Evolutionary conservation across 2,888 invertebrate species (phyloP), one percentile per base, ranked within the genome.

Genomic region (Spodoptera littoralis): DNA sequence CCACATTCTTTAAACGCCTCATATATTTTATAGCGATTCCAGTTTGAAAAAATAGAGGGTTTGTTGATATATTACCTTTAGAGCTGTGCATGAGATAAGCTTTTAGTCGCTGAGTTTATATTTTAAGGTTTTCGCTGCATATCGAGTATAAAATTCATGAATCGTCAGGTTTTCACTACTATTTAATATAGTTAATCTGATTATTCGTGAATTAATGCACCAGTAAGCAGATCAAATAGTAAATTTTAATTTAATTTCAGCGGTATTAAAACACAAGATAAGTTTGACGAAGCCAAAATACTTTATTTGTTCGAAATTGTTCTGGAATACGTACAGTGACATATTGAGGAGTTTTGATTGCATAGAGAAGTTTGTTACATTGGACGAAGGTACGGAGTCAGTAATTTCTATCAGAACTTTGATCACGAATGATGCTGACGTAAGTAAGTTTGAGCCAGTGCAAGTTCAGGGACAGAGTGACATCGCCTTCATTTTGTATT

Each of bases 281-380:
- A 95, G 90, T 60, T 91, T 97, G 60, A 96, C 96, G 0, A 96
- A 95, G 76, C 97, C 97, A 42, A 96, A 95, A 82, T 89, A 96
- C 52, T 95, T 97, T 58, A 96, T 97, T 80, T 95, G 95, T 60
- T 96, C 97, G 0, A 87, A 90, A 47, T 75, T 86, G 3, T 95
- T 96, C 13, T 85, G 95, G 67, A 86, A 92, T 45, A 92, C 88
- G 24, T 90, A 88, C 72, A 79, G 77, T 27, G 85, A 88, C n/a
- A 72, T 87, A 53, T 69, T 91, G 45, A 76, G 83, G 69, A 75
- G 76, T 59, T 84, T 84, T 64, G 84, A 87, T 44, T 87, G 82
- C 67, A 87, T 91, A 59, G 73, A 90, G 76, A 80, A 69, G 46
- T 77, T 84, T 48, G 79, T 92, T 44, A 82, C 84, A 44, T 73